These are phyloP conservation scores for Okamejei kenojei DNA, from an alignment of 2,797 vertebrate genomes.

Conservation along the genomic window DNA sequence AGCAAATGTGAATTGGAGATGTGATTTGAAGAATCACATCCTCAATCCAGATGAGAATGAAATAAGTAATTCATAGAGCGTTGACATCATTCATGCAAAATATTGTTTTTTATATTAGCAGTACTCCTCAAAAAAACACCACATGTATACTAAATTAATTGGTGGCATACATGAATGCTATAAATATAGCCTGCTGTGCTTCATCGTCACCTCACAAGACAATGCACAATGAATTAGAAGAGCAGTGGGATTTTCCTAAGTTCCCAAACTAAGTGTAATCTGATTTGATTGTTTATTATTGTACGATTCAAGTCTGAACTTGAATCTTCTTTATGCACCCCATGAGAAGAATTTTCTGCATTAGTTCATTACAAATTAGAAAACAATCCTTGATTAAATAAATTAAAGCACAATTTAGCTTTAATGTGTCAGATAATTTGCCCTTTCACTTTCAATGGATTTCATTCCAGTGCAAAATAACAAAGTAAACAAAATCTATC, in stretches of 20 bases:
- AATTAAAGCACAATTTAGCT: background rate
- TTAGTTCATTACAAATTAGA: background rate
- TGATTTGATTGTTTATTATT: background rate
- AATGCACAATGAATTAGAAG: background rate
- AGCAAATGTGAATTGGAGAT: too few species aligned
- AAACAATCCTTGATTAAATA: background rate
- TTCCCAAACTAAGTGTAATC: background rate
- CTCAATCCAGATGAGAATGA: background rate
- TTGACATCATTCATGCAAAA: background rate
- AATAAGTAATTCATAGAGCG: too few species aligned
- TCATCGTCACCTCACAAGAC: too few species aligned
- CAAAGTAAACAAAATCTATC: background rate
- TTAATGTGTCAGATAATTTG: slow-evolving; percentile 18
- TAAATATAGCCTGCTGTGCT: too few species aligned
- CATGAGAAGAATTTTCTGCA: background rate
- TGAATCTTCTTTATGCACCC: background rate
- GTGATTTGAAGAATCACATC: too few species aligned
- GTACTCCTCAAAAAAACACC: background rate
- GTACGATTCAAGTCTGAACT: background rate
- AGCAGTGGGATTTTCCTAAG: background rate
- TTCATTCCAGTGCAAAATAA: background rate
- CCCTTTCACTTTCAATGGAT: background rate
- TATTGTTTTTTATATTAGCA: background rate
- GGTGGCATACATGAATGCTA: too few species aligned
- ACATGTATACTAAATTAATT: background rate